Base-by-base conservation (phyloP, 1,140 invertebrate species). In the Varroa destructor region DNA sequence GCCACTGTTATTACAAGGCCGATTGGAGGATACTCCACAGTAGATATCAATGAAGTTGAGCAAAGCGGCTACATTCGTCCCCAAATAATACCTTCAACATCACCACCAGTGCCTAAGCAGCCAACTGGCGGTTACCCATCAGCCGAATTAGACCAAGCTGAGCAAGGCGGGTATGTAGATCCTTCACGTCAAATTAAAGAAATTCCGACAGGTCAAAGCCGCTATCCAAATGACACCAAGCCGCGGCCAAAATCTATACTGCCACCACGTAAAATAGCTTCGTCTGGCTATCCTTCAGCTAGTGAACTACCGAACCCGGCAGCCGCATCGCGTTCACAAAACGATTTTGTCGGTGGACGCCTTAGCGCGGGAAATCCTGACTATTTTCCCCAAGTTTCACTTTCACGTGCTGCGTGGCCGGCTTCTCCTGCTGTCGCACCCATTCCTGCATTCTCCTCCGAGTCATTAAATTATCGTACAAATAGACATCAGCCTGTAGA, bases 401-500 rank as follows among this genome's bases (percentile, higher is more conserved):
- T 51, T 51, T 51, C 46, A 8, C 46, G 46, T 51, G 46, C 46
- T 51, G 46, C 46, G 4, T 51, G 46, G 46, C 46, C 46, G 8
- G 46, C 46, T 51, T 12, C 61, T 0, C 61, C 61, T 14, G 10
- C 61, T 43, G 37, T 67, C 12, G 61, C 61, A 3, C 12, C 61
- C 2, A 46, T 46, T n/a, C 61, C 61, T 14, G 61, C 61, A 40
- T 67, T 67, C 61, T 67, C 61, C 14, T 14, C 61, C 61, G 61
- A 67, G 61, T 51, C 46, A 51, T 51, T 51, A 8, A 51, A 51
- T 8, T 51, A 51, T 8, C 46, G 8, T 5, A 8, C 46, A 3
- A 51, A 8, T 51, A 8, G 46, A 51, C 46, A 51, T 51, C 46
- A 51, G 8, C 46, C 46, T 51, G 46, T 51, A 51, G 46, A 51